These are phyloP conservation scores for Mycteria americana DNA, from an alignment of 2,797 vertebrate genomes.

Conservation along the genomic window DNA sequence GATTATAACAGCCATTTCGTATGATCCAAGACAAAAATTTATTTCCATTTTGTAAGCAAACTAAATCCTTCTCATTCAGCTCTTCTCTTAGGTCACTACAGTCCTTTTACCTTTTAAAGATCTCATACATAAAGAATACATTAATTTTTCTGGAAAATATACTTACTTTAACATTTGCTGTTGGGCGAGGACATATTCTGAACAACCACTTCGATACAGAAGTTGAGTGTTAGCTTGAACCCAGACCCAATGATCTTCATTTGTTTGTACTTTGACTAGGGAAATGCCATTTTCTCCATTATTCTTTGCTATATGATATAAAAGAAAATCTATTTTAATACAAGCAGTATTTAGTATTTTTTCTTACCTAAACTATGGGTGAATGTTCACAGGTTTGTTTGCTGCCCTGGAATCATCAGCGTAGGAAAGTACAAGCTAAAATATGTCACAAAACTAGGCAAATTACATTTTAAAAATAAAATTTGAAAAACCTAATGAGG, in stretches of 20 bases:
- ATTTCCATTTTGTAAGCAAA: neutral
- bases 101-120: neutral
- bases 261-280: constrained; percentile 67
- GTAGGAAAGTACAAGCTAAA: neutral
- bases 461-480: neutral
- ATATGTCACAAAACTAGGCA: neutral
- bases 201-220: constrained; percentile 67
- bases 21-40: neutral
- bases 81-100: neutral
- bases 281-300: constrained; percentile 69
- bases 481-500: neutral
- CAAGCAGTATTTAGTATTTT: neutral
- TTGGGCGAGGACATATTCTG: constrained; percentile 67
- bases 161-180: constrained; percentile 73
- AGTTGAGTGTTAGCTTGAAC: constrained; percentile 69
- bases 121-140: neutral
- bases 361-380: neutral
- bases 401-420: neutral
- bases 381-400: neutral
- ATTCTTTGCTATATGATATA: constrained; percentile 65
- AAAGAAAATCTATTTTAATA: constrained; percentile 2
- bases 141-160: neutral
- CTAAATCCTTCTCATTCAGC: neutral
- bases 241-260: constrained; percentile 74
- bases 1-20: neutral